phyloP scores from a whole-genome alignment of 2,888 invertebrate species.

The Eutolmus rufibarbis region DNA sequence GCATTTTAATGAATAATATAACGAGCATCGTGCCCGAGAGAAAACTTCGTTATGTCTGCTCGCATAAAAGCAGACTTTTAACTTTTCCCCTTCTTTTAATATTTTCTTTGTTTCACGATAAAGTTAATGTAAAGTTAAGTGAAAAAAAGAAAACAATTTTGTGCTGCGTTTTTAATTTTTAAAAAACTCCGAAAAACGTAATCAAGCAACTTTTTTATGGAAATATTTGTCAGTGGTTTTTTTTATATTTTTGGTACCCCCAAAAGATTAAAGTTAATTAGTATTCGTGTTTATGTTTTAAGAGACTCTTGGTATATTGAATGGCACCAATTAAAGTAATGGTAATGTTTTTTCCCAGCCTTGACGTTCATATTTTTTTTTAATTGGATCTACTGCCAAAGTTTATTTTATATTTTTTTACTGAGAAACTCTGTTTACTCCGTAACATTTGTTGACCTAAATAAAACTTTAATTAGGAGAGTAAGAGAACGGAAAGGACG shows the following conservation, averaged over 20 bases:
- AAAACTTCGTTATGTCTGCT: neutral
- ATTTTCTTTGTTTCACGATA: neutral
- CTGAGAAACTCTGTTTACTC: neutral
- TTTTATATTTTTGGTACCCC: neutral
- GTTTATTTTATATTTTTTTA: neutral
- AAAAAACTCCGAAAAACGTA: neutral
- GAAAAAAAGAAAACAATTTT: neutral
- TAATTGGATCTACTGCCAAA: neutral
- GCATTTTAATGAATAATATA: neutral
- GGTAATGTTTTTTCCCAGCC: neutral
- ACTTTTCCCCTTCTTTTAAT: neutral
- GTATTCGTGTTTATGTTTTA: neutral
- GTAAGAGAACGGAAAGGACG: neutral
- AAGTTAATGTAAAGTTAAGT: neutral
- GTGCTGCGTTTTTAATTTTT: neutral
- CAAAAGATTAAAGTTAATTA: neutral
- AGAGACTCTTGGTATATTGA: neutral
- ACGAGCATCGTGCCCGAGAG: neutral
- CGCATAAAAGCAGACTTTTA: neutral
- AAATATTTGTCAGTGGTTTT: neutral
- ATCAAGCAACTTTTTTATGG: neutral
- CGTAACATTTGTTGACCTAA: neutral
- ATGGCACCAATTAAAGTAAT: neutral
- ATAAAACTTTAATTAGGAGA: neutral
- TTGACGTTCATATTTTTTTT: neutral